Evolutionary conservation across 1,140 invertebrate species (phyloP), one percentile per base, ranked within the genome.

Genomic region (Formica exsecta): DNA sequence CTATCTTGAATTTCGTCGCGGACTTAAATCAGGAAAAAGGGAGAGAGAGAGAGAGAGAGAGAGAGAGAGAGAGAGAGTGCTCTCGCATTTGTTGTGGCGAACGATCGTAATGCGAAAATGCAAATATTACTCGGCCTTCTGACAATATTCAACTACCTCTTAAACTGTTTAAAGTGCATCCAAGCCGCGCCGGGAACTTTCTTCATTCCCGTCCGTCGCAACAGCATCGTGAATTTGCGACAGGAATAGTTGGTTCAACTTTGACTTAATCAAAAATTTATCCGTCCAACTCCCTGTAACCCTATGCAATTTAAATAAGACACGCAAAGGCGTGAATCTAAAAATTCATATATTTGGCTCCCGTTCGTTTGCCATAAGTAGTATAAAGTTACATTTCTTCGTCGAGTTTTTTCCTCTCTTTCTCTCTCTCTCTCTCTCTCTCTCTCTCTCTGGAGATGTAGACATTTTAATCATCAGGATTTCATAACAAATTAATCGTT

Each of bases 191-290:
- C 54, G 36, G 16, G 9, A 83, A 73, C 66, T 86, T 70, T 84
- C 79, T 85, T 86, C 64, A 80, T 86, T 68, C 75, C 25, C 75
- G 29, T 59, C 44, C 54, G 11, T 7, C n/a, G 36, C 13, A 48
- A 62, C 36, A 16, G 32, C 54, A 41, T 32, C 84, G 36, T 86
- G 48, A 51, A 76, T 66, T 77, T 51, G 25, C 61, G 13, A 61
- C 81, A 65, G 81, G 22, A 54, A 54, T 62, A 54, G 64, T 62
- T 61, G 38, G 9, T 64, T 86, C 41, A 85, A 86, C 48, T 73
- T 86, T 64, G 65, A 83, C 77, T 84, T 86, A 74, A 65, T 51
- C 79, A 86, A 86, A 86, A 85, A 86, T 86, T 84, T 54, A 85
- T 86, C 65, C 25, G 66, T 66, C 75, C 36, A 86, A 66, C 54